Percentiles rank a stretch among this genome's conserved stretches.
phyloP scores from a whole-genome alignment of 2,797 vertebrate genomes.

The Thalassophryne amazonica region DNA sequence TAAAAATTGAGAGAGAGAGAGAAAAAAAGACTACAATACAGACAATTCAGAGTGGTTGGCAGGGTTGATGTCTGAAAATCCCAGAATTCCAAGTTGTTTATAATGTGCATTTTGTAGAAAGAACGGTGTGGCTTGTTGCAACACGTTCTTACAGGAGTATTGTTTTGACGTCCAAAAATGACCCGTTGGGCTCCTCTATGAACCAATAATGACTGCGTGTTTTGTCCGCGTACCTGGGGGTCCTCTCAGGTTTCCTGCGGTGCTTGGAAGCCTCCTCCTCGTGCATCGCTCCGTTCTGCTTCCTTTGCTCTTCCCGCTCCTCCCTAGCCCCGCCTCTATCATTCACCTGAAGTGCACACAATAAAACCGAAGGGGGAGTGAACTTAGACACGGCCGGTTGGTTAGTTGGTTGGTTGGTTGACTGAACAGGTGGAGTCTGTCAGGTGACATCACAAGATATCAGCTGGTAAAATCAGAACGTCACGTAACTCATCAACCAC shows the following conservation, averaged over 20 bases:
- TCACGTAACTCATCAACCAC: conserved; percentile 43
- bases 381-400: background rate
- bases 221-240: conserved; percentile 78
- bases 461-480: conserved; percentile 8
- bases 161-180: too few relatives aligned
- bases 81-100: too few relatives aligned
- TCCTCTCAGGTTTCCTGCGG: conserved; percentile 89
- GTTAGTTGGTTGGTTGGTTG: background rate
- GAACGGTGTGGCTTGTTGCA: too few relatives aligned
- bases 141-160: too few relatives aligned
- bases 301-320: conserved; percentile 76
- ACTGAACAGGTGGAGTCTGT: background rate
- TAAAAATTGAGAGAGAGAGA: too few relatives aligned
- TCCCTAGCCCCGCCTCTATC: conserved; percentile 81
- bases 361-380: conserved; percentile 6
- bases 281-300: conserved; percentile 88
- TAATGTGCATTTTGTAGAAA: too few relatives aligned
- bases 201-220: conserved; percentile 1
- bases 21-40: too few relatives aligned
- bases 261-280: conserved; percentile 83
- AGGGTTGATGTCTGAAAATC: too few relatives aligned
- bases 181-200: background rate
- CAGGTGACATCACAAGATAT: conserved; percentile 1
- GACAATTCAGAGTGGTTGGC: too few relatives aligned
- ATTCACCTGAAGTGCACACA: conserved; percentile 72